These are phyloP conservation scores for Esperia sulphurella DNA, from an alignment of 2,888 invertebrate genomes.

Conservation along the genomic window DNA sequence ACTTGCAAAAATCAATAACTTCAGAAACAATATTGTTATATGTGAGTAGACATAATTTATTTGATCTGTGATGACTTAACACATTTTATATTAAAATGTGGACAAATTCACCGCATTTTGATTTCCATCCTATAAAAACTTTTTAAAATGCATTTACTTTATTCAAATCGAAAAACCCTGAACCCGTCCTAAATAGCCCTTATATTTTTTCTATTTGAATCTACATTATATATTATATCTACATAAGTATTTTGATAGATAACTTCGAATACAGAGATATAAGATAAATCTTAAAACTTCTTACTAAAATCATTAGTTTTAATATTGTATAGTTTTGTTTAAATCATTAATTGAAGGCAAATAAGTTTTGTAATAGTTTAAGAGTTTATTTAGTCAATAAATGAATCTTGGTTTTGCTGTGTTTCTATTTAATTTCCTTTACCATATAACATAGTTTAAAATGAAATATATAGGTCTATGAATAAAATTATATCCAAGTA, in stretches of 20 bases:
- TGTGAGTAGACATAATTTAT: slow-evolving; percentile 9
- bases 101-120: slow-evolving; percentile 48
- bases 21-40: neutral
- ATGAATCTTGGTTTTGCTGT: slow-evolving; percentile 65
- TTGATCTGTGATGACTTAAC: slow-evolving; percentile 62
- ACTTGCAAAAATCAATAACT: no score
- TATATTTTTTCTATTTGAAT: no score
- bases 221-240: no score
- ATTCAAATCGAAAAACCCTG: slow-evolving; percentile 3
- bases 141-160: neutral
- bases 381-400: slow-evolving; percentile 47
- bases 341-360: slow-evolving; percentile 9
- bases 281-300: neutral
- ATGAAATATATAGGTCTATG: no score
- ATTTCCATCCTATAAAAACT: slow-evolving; percentile 30
- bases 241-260: no score
- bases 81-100: slow-evolving; percentile 78
- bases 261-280: no score
- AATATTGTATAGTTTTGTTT: slow-evolving; percentile 23
- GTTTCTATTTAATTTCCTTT: slow-evolving; percentile 31
- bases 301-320: slow-evolving; percentile 6
- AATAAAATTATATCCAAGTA: no score
- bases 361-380: slow-evolving; percentile 4
- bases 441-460: neutral
- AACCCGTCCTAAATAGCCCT: neutral